Percentiles rank a stretch among this genome's conserved stretches.
phyloP scores from a whole-genome alignment of 2,888 invertebrate genomes.

The Nemapogon koenigi region DNA sequence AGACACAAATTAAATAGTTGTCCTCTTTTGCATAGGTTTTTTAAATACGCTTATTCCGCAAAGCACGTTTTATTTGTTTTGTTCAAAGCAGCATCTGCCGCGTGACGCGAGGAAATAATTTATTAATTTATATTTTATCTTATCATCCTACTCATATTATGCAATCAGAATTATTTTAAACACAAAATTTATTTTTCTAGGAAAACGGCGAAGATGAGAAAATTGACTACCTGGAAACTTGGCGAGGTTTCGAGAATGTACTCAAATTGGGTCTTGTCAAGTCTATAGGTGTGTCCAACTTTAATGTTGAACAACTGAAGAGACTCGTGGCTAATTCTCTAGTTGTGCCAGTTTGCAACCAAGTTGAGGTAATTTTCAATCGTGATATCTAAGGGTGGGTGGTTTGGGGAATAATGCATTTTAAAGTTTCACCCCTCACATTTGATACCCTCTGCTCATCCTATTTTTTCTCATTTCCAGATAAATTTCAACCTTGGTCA shows the following conservation, averaged over 20 bases:
- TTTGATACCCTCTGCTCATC: too few relatives aligned
- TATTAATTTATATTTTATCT: conserved; percentile 4
- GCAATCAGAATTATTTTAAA: neutral
- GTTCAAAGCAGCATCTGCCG: neutral
- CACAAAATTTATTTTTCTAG: conserved; percentile 21
- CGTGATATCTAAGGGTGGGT: too few relatives aligned
- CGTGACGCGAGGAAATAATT: neutral
- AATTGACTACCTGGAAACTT: conserved; percentile 76
- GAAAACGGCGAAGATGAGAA: conserved; percentile 59
- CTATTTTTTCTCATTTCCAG: conserved; percentile 27
- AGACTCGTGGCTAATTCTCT: conserved; percentile 66
- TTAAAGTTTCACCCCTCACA: too few relatives aligned
- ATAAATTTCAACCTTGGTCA: conserved; percentile 71
- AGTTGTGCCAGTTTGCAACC: conserved; percentile 67
- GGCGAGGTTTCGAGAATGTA: conserved; percentile 77
- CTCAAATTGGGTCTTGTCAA: conserved; percentile 68
- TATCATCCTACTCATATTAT: neutral
- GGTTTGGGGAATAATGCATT: too few relatives aligned
- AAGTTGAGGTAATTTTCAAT: conserved; percentile 52
- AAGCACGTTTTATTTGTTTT: neutral
- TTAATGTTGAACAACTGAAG: conserved; percentile 74
- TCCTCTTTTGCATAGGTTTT: too few relatives aligned
- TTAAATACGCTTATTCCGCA: too few relatives aligned
- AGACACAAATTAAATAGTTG: too few relatives aligned
- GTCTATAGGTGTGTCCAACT: conserved; percentile 83